Conservation (phyloP, 2,888 invertebrate species). For the Lobophora halterata region DNA sequence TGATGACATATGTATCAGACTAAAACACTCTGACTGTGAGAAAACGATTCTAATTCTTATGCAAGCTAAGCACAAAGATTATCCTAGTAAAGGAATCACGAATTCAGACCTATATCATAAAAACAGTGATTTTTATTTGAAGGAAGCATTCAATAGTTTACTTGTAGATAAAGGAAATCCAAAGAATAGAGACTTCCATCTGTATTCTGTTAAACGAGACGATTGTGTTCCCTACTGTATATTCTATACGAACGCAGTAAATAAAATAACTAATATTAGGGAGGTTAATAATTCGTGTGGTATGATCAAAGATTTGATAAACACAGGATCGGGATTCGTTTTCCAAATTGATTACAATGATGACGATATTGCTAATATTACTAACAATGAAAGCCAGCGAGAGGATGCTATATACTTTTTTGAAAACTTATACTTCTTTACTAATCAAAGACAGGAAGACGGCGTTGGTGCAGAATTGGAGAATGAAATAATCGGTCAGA, state of each 20-base stretch:
- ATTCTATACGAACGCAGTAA: not conserved
- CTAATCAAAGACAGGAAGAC: not conserved
- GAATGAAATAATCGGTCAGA: not conserved
- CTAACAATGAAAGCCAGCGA: no score
- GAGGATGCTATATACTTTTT: not conserved
- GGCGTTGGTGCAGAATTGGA: not conserved
- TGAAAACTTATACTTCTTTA: constrained; percentile 1
- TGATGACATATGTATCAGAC: constrained; percentile 1
- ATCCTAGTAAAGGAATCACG: not conserved
- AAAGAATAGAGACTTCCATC: not conserved
- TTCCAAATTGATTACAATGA: not conserved
- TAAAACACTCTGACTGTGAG: constrained; percentile 1
- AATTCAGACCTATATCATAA: not conserved
- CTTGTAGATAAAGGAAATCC: not conserved
- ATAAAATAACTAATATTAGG: no score
- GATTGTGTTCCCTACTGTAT: not conserved
- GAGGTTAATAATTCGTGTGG: no score
- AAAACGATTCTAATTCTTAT: not conserved
- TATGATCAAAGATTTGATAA: not conserved
- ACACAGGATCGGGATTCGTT: not conserved
- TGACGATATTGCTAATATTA: no score
- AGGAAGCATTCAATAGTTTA: not conserved
- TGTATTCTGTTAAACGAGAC: not conserved
- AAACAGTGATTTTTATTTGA: not conserved
- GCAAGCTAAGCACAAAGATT: constrained; percentile 3